Evolutionary conservation across 2,113 vertebrate species (phyloP), one percentile per base, ranked within the genome.

Genomic region (Abramis brama): DNA sequence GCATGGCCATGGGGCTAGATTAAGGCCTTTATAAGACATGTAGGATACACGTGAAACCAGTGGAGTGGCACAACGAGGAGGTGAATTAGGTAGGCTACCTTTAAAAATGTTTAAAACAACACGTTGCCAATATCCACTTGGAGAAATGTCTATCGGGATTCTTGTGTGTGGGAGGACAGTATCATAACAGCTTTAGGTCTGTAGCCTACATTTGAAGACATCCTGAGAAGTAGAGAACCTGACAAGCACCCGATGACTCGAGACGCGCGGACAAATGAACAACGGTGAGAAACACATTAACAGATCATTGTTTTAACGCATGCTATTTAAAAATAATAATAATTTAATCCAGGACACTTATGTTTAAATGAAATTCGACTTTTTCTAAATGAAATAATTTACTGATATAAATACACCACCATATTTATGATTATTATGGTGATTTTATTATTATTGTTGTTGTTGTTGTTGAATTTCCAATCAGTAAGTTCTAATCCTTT

Each of bases 1-100:
- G 87, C 85, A 90, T 78, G 64, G 88, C 88, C 84, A 80, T 55
- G 62, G 85, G 88, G 83, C 82, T 87, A 80, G 81, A 82, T 86
- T 82, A 86, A 55, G 85, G 85, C 85, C 85, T 82, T 77, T 82
- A 82, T 55, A 86, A 86, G 76, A 59, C 70, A 85, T 55, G 68
- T 39, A 82, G 82, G 80, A 85, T 43, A 70, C 86, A 39, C 82
- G 50, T 62, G 59, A 82, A 81, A 71, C 27, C 85, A 89, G 55
- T 25, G 73, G 73, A 73, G 88, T 39, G 55, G 57, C 55, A 66
- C 86, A 66, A 74, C 57, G 79, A 83, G 77, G 79, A 60, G 81
- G 64, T 83, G 81, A 83, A 36, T 59, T 52, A 36, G 59, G 11
- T 50, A 50, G 39, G 47, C 47, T 50, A 83, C 55, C 25, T 68